phyloP scores from a whole-genome alignment of 2,113 vertebrate species.

The Bos taurus region ARS-UCD2.0 NC_037328.1:31392501-31393000 shows the following conservation, averaged over 20 bases:
- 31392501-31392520: not conserved
- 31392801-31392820: not conserved
- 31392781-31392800: not conserved
- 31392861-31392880: not conserved
- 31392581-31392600: not conserved
- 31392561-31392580: not conserved
- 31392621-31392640: not conserved
- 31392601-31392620: not conserved
- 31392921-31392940: not conserved
- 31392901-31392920: not conserved
- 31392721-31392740: not conserved
- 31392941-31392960: not conserved
- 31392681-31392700: not conserved
- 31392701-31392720: not conserved
- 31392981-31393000: not conserved
- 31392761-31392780: not conserved
- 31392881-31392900: not conserved
- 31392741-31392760: not conserved
- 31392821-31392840: not conserved
- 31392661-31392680: not conserved
- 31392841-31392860: not conserved
- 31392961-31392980: not conserved
- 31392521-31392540: not conserved
- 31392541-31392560: not conserved
- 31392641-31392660: not conserved